phyloP scores from a whole-genome alignment of 2,113 vertebrate genomes.

The Colossoma macropomum region DNA sequence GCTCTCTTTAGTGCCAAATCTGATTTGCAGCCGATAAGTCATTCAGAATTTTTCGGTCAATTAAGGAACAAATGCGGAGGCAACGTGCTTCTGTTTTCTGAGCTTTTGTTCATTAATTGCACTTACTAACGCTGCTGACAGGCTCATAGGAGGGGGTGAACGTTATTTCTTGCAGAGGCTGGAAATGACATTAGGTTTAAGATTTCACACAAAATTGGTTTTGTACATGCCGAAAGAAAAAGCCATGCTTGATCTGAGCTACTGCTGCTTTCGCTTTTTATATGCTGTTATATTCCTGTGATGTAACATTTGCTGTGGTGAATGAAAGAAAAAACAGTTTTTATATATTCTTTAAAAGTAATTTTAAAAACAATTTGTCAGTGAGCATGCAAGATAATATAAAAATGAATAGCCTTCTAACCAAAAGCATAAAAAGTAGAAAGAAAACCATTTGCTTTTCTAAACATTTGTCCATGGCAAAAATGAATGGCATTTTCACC shows the following conservation, averaged over 20 bases:
- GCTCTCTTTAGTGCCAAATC: neutral
- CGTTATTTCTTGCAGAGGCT: neutral
- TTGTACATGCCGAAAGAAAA: neutral
- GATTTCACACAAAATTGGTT: conserved; percentile 17
- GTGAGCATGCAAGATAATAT: neutral
- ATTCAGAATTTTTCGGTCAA: conserved; percentile 10
- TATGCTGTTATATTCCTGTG: neutral
- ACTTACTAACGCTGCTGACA: conserved; percentile 8
- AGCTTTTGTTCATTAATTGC: conserved; percentile 36
- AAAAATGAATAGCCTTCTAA: neutral
- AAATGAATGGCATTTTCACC: too few species aligned
- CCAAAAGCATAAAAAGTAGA: too few species aligned
- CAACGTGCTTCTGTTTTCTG: conserved; percentile 12
- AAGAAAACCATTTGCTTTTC: too few species aligned
- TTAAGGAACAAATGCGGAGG: conserved; percentile 5
- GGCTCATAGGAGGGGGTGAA: neutral
- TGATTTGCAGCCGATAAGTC: neutral
- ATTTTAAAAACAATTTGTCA: neutral
- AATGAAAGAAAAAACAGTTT: neutral
- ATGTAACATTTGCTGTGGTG: neutral
- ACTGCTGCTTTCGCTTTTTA: neutral
- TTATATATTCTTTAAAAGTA: neutral
- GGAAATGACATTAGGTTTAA: conserved; percentile 4
- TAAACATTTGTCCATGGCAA: too few species aligned
- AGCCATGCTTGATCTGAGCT: neutral